A percentile compares a stretch with the other conserved stretches of the same genome.
Conservation (phyloP, 2,113 vertebrate genomes). For the Cottus gobio region DNA sequence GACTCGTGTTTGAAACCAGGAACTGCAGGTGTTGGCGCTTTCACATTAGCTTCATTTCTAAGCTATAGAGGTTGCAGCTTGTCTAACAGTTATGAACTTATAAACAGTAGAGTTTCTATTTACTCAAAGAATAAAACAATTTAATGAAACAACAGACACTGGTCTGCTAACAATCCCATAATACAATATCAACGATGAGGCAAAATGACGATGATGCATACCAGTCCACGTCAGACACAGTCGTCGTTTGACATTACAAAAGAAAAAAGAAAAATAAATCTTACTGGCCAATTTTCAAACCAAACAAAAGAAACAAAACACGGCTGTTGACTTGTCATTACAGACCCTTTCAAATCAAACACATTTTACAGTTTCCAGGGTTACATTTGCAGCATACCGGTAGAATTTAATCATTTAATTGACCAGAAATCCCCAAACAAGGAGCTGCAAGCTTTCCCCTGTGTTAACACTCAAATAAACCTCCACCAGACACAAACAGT, state of each 20-base stretch:
- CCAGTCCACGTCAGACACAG: not conserved
- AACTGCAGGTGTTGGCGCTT: no score
- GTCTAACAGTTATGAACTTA: no score
- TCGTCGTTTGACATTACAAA: no score
- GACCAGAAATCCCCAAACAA: constrained; percentile 10
- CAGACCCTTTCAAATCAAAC: not conserved
- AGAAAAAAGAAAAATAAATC: not conserved
- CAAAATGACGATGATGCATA: not conserved
- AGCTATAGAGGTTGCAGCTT: no score
- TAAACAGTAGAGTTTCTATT: no score
- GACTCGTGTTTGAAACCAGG: no score
- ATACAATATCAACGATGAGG: no score
- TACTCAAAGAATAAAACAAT: no score
- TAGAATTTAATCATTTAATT: not conserved
- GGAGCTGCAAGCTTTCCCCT: not conserved
- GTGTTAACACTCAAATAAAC: constrained; percentile 1
- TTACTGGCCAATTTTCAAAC: not conserved
- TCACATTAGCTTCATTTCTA: no score
- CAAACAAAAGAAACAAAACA: not conserved
- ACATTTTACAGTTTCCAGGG: not conserved
- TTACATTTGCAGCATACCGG: not conserved
- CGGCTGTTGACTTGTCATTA: not conserved
- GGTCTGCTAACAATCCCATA: no score
- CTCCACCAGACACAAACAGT: not conserved
- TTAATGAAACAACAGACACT: no score